Evolutionary conservation across 2,888 invertebrate species (phyloP), one percentile per base, ranked within the genome.

Genomic region (Xanthia togata): DNA sequence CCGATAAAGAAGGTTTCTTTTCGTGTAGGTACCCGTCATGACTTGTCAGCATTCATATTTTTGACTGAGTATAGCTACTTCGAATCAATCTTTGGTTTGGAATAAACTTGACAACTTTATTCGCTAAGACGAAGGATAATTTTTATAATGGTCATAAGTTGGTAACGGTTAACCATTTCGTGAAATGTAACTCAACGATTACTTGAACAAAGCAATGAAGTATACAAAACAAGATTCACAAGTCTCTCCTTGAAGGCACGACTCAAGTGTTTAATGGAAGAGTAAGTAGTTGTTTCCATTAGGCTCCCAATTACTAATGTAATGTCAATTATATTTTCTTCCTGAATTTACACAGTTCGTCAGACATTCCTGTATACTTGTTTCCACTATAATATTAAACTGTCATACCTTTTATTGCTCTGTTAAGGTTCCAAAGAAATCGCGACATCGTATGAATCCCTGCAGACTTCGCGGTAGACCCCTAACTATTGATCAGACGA

Each of bases 401-500:
- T 20, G 11, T 26, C 20, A 26, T 44, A 14, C 0, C 9, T 62
- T 41, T 31, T 53, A 53, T 44, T 63, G 20, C 17, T 31, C 55
- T 12, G 31, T 35, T 55, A 50, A 59, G 26, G 14, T 53, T 53
- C 11, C 23, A 62, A 64, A 26, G 38, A 59, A 68, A 53, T 67
- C 17, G 47, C 35, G 23, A 47, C 47, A 60, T 53, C 0, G 23
- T 62, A 71, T 67, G 62, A 76, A 62, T 57, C 50, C n/a, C 60
- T 11, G 62, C 70, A 6, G 55, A 50, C 79, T 80, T 72, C 57
- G 70, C 63, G 67, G 69, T 76, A 73, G 76, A 53, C 64, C 68
- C 63, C 70, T 79, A 80, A 81, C 74, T 83, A 83, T 85, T 81
- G 80, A 89, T 82, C 89, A 84, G 85, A 87, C 76, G 84, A 89